Conservation (phyloP, 2,797 vertebrate genomes). For the Hyperoplus lanceolatus region DNA sequence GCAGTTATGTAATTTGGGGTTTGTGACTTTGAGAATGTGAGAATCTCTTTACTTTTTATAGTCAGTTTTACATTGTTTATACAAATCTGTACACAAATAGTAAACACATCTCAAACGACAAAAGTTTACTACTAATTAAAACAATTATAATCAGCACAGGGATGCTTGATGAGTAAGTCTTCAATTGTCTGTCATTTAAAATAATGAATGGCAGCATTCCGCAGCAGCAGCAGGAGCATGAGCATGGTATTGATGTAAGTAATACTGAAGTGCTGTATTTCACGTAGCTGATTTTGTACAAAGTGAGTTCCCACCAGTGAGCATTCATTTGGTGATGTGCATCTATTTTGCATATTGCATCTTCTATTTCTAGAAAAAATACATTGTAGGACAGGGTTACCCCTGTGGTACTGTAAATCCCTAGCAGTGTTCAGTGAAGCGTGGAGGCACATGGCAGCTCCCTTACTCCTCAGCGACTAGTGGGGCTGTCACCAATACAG, state of each 20-base stretch:
- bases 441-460: conserved; percentile 16
- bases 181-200: not conserved
- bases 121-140: not conserved
- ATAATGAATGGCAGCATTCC: not conserved
- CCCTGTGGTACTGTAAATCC: conserved; percentile 26
- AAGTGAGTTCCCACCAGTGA: not conserved
- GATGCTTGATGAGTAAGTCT: not conserved
- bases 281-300: too few relatives aligned
- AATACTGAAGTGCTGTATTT: not conserved
- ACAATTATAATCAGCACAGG: not conserved
- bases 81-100: not conserved
- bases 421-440: conserved; percentile 26
- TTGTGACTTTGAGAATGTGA: not conserved
- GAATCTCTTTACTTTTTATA: not conserved
- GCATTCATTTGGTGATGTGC: not conserved
- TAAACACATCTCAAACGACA: not conserved
- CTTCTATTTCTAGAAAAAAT: too few relatives aligned
- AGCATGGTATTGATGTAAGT: not conserved
- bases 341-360: not conserved
- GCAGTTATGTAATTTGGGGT: not conserved
- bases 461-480: conserved; percentile 24
- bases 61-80: not conserved
- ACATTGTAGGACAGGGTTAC: not conserved
- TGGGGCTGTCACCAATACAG: conserved; percentile 51
- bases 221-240: not conserved